A percentile compares a stretch with the other conserved stretches of the same genome.
These are phyloP conservation scores for Cydia splendana DNA, from an alignment of 1,140 invertebrate genomes.

Conservation along the genomic window DNA sequence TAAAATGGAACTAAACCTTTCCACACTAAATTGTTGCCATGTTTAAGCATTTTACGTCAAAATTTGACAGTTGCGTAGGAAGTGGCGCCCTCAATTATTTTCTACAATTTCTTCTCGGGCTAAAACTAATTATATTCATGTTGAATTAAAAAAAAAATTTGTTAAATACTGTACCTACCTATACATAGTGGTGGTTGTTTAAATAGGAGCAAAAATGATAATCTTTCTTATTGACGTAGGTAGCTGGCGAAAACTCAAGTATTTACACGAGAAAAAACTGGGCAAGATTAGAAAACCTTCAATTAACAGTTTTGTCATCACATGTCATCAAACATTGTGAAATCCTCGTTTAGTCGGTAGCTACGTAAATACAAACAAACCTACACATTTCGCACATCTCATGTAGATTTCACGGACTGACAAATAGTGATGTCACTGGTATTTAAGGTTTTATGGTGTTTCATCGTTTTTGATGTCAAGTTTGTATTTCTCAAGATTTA, in stretches of 20 bases:
- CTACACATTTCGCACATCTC: conserved; percentile 31
- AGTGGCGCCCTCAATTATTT: too few relatives aligned
- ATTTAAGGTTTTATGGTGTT: conserved; percentile 3
- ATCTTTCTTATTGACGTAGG: too few relatives aligned
- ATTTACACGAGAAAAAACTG: background rate
- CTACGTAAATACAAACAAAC: conserved; percentile 5
- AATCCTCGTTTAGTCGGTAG: conserved; percentile 12
- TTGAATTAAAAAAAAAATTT: too few relatives aligned
- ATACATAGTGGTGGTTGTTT: too few relatives aligned
- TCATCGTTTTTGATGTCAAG: background rate
- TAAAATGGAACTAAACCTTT: too few relatives aligned
- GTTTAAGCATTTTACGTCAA: too few relatives aligned
- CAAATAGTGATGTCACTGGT: conserved; percentile 20
- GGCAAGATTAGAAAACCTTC: conserved; percentile 3
- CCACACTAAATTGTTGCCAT: too few relatives aligned
- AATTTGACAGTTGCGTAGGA: too few relatives aligned
- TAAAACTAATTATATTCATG: too few relatives aligned
- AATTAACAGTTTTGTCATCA: conserved; percentile 15
- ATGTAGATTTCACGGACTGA: background rate
- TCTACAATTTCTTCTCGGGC: too few relatives aligned
- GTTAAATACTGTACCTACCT: too few relatives aligned
- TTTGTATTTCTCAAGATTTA: conserved; percentile 4
- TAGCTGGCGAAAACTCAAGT: background rate
- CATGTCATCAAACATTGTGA: conserved; percentile 26
- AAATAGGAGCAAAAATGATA: background rate